Evolutionary conservation across 2,888 invertebrate genomes (phyloP).

Genomic region (Phortica magna): DNA sequence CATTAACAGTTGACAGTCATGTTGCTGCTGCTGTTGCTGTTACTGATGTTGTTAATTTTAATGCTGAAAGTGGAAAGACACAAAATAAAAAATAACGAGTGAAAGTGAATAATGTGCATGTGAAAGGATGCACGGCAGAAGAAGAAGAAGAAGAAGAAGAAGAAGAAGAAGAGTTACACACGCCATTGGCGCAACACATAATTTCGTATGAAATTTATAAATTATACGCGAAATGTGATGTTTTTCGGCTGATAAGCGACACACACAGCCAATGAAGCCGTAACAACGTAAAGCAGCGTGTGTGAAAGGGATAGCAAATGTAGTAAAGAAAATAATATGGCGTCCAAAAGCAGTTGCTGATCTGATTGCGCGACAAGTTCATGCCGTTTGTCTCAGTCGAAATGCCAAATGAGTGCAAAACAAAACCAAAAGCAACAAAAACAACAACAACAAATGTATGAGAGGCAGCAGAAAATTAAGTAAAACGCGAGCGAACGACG

Average conservation of each 20-base stretch:
- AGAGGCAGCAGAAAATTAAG: too few species aligned
- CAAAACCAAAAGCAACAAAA: not conserved
- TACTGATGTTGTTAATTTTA: not conserved
- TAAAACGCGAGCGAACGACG: not conserved
- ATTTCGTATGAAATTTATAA: slow-evolving; percentile 19
- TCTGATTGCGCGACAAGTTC: not conserved
- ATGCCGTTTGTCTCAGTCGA: slow-evolving; percentile 14
- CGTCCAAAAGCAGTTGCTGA: not conserved
- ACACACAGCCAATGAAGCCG: not conserved
- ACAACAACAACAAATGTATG: not conserved
- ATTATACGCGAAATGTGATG: slow-evolving; percentile 16
- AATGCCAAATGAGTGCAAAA: not conserved
- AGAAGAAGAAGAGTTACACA: slow-evolving; percentile 30
- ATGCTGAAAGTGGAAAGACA: slow-evolving; percentile 3
- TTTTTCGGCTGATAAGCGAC: slow-evolving; percentile 14
- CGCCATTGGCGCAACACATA: slow-evolving; percentile 28
- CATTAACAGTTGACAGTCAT: slow-evolving; percentile 20
- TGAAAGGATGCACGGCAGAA: not conserved
- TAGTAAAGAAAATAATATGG: not conserved
- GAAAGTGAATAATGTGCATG: not conserved
- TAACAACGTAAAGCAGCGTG: not conserved
- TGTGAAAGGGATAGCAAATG: not conserved
- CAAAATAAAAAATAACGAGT: slow-evolving; percentile 6
- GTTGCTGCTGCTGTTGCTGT: not conserved
- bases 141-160: not conserved